These are phyloP conservation scores for Cryptus armator DNA, from an alignment of 2,888 invertebrate species.

Conservation along the genomic window DNA sequence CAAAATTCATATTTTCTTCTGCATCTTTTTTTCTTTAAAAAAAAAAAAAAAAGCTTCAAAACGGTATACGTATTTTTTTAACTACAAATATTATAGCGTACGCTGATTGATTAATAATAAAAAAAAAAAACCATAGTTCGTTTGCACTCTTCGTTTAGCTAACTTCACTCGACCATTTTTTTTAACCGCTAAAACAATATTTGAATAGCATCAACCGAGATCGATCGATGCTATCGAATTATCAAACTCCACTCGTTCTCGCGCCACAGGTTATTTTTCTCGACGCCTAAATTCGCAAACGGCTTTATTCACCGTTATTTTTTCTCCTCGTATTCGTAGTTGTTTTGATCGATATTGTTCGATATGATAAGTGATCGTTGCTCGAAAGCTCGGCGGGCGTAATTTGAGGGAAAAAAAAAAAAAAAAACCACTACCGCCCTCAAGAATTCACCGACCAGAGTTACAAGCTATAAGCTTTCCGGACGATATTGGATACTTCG, in stretches of 20 bases:
- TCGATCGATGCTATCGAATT: neutral
- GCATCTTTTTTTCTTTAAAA: too few relatives aligned
- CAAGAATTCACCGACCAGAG: conserved; percentile 36
- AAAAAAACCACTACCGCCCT: conserved; percentile 36
- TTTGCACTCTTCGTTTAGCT: too few relatives aligned
- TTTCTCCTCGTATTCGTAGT: neutral
- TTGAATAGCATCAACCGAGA: neutral
- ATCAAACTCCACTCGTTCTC: neutral
- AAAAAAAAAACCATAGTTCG: too few relatives aligned
- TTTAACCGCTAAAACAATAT: neutral
- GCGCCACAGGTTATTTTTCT: neutral
- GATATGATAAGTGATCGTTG: conserved; percentile 23
- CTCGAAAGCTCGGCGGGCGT: conserved; percentile 11
- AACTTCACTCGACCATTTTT: too few relatives aligned
- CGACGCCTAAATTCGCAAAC: neutral
- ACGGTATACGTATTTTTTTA: too few relatives aligned
- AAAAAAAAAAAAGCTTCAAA: too few relatives aligned
- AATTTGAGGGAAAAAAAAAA: neutral
- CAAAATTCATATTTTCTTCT: too few relatives aligned
- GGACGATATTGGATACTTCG: conserved; percentile 78
- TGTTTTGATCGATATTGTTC: conserved; percentile 21
- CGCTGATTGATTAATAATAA: too few relatives aligned
- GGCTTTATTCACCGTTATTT: neutral
- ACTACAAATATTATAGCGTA: too few relatives aligned
- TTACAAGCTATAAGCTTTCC: conserved; percentile 59